Percentiles rank a stretch among this genome's conserved stretches.
These are phyloP conservation scores for Pyxicephalus adspersus DNA, from an alignment of 2,113 vertebrate species.

Conservation along the genomic window DNA sequence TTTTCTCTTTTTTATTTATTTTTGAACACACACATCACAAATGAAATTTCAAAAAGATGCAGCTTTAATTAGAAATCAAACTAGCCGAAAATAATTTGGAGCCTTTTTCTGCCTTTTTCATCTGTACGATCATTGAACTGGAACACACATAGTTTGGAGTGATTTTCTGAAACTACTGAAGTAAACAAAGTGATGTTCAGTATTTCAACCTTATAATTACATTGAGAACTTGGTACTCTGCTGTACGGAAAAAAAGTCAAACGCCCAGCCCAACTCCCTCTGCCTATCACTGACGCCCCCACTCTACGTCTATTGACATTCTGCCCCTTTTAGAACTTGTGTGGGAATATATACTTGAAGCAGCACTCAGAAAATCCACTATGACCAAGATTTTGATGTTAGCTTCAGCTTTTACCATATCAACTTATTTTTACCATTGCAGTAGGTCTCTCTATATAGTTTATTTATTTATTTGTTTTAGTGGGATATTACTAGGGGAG, in stretches of 20 bases:
- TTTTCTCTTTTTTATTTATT: too few species aligned
- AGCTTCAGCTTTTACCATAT: too few species aligned
- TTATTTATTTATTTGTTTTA: too few species aligned
- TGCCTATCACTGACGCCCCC: constrained; percentile 39
- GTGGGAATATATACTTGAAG: constrained; percentile 3
- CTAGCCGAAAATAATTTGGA: neutral
- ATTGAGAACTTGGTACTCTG: neutral
- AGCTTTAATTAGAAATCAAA: constrained; percentile 7
- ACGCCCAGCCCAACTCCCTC: constrained; percentile 14
- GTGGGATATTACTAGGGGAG: too few species aligned
- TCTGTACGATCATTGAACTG: constrained; percentile 11
- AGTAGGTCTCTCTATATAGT: too few species aligned
- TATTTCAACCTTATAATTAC: constrained; percentile 34
- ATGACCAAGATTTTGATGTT: too few species aligned
- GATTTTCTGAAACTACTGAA: constrained; percentile 41
- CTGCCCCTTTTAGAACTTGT: constrained; percentile 25
- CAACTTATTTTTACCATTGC: too few species aligned
- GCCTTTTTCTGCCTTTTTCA: neutral
- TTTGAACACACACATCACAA: neutral
- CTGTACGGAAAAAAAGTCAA: constrained; percentile 10
- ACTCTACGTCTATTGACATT: constrained; percentile 12
- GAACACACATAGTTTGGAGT: constrained; percentile 26
- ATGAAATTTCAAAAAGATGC: neutral
- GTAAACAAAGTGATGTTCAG: constrained; percentile 43
- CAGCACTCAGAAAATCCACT: neutral